Evolutionary conservation across 2,888 invertebrate genomes (phyloP), one percentile per base, ranked within the genome.

Genomic region (Lycaena phlaeas): DNA sequence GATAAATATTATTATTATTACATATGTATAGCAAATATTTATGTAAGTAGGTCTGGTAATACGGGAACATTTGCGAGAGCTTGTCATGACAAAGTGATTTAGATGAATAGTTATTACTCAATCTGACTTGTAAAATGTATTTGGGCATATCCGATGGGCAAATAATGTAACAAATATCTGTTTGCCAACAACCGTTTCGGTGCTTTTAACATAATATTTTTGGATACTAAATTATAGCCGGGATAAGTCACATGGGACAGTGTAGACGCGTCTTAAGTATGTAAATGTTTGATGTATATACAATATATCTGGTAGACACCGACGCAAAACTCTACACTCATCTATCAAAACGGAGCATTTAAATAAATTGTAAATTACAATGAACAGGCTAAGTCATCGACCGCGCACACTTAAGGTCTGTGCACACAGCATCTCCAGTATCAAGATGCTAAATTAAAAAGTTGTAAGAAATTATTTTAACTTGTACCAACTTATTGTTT

Each of bases 331-430:
- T 63, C 61, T 57, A 50, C 56, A 50, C 53, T 61, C 65, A 68
- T 75, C 68, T 71, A 71, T 74, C 70, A 74, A 68, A 72, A 67
- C 63, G 62, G 61, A 62, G 56, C 66, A 75, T 78, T 78, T 74
- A 72, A 76, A 79, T 78, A 75, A 72, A 76, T 77, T 75, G 70
- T 75, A 72, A 76, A 69, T 75, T 76, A 72, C 74, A 78, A 78
- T 76, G 75, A 69, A 70, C 64, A 62, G 64, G 61, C 46, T 53
- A 61, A 69, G 78, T 73, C 76, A 66, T 62, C 68, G 74, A 76
- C 75, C 79, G 61, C 79, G 61, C 65, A 50, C 57, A 54, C 60
- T 59, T 63, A 68, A 63, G 65, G 59, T 57, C 28, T 7, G 11
- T 42, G 14, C 40, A 46, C 40, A 46, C 34, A 38, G 30, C 15